A percentile compares a stretch with the other conserved stretches of the same genome.
Conservation (phyloP, 2,113 vertebrate species). For the Otis tarda region DNA sequence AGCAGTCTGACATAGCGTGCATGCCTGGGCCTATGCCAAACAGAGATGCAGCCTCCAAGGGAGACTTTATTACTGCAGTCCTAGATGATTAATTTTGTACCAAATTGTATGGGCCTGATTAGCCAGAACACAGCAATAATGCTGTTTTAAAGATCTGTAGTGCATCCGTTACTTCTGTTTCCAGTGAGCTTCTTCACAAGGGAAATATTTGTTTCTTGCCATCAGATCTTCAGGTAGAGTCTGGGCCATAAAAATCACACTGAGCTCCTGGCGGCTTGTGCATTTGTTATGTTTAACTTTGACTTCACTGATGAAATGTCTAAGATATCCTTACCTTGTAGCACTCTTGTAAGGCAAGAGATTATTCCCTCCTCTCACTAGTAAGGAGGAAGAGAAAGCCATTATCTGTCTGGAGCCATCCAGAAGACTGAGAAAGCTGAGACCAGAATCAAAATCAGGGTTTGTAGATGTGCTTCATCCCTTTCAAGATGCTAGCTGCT, state of each 20-base stretch:
- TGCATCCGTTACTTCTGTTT: slow-evolving; percentile 12
- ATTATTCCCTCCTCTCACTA: background rate
- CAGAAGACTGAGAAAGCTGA: background rate
- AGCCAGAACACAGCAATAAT: slow-evolving; percentile 24
- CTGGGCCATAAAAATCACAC: background rate
- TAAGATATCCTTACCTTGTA: background rate
- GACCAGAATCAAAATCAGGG: background rate
- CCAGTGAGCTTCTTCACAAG: background rate
- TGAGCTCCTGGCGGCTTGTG: background rate
- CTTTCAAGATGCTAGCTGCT: background rate
- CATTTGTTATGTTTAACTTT: background rate
- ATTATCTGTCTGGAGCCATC: background rate
- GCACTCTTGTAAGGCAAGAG: background rate
- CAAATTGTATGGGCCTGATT: slow-evolving; percentile 25
- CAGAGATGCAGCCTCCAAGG: slow-evolving; percentile 20
- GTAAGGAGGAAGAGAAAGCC: background rate
- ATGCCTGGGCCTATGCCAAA: slow-evolving; percentile 40
- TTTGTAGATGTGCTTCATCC: background rate
- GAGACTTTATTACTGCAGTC: slow-evolving; percentile 30
- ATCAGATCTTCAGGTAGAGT: background rate
- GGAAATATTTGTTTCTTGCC: background rate
- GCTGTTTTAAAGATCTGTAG: slow-evolving; percentile 25
- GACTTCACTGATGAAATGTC: background rate
- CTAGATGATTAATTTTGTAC: slow-evolving; percentile 57
- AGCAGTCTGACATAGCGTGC: slow-evolving; percentile 21